These are phyloP conservation scores for Silurus meridionalis DNA, from an alignment of 2,113 vertebrate species.

Conservation along the genomic window DNA sequence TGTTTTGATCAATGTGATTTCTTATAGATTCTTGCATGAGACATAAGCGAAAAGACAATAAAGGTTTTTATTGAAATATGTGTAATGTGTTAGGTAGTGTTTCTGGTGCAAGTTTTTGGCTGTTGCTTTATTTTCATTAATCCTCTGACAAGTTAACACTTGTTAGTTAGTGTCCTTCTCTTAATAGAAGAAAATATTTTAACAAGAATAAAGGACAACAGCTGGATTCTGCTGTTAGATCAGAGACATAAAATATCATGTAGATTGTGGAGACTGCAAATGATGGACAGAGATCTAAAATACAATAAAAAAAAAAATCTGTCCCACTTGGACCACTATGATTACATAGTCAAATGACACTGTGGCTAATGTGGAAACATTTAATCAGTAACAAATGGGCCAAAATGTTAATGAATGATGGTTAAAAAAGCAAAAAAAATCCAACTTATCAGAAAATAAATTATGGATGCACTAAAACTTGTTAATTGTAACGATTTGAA, in stretches of 20 bases:
- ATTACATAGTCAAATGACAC: neutral
- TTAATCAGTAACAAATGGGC: neutral
- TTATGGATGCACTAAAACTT: neutral
- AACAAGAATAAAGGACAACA: neutral
- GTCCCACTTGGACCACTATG: neutral
- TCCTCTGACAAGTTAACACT: neutral
- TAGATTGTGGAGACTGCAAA: neutral
- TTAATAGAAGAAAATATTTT: neutral
- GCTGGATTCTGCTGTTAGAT: neutral
- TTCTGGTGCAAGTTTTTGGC: neutral
- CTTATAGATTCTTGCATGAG: neutral
- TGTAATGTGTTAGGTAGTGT: neutral
- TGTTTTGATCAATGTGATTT: constrained; percentile 11
- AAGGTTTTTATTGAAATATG: neutral
- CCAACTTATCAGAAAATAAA: neutral
- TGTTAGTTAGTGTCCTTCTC: neutral
- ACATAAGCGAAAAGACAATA: constrained; percentile 12
- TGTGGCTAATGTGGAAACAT: neutral
- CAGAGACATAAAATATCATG: neutral
- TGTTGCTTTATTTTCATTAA: neutral
- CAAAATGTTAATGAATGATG: neutral
- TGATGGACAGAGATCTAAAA: neutral
- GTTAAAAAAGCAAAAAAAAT: neutral
- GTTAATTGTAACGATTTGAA: neutral
- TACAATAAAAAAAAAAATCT: no score